phyloP scores from a whole-genome alignment of 64 coral and sea anemone species.

The Actinia equina region DNA sequence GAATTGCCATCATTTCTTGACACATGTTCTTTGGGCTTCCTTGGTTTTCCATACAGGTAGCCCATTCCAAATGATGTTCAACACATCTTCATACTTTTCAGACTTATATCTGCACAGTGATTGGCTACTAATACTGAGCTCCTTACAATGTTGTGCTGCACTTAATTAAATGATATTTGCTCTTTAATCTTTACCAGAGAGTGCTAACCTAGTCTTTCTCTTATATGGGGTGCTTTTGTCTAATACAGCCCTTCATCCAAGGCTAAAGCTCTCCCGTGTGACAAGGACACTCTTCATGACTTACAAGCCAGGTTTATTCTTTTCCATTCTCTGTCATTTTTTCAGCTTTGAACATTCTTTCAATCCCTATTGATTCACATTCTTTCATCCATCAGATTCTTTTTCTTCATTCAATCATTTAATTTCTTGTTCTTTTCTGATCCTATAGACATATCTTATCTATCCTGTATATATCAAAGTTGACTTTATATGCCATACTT shows the following conservation, averaged over 20 bases:
- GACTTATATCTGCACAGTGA: no score
- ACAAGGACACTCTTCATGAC: neutral
- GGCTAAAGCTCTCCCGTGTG: neutral
- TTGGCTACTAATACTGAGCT: no score
- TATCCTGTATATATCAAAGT: neutral
- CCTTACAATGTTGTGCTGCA: no score
- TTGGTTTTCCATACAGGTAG: no score
- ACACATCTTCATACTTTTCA: no score
- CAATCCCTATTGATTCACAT: neutral
- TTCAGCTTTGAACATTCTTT: neutral
- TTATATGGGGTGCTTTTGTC: neutral
- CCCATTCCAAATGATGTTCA: no score
- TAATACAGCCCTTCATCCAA: neutral
- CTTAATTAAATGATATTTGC: no score
- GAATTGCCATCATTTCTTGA: no score
- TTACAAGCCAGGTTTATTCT: neutral
- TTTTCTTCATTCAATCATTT: neutral
- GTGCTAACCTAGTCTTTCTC: neutral
- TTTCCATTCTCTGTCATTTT: neutral
- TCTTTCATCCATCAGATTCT: neutral
- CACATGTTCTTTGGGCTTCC: no score
- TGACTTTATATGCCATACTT: neutral
- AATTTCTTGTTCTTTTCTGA: neutral
- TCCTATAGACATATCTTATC: no score
- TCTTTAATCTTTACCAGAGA: neutral